Base-by-base conservation (phyloP, 2,797 vertebrate genomes). In the Alfaro cultratus region DNA sequence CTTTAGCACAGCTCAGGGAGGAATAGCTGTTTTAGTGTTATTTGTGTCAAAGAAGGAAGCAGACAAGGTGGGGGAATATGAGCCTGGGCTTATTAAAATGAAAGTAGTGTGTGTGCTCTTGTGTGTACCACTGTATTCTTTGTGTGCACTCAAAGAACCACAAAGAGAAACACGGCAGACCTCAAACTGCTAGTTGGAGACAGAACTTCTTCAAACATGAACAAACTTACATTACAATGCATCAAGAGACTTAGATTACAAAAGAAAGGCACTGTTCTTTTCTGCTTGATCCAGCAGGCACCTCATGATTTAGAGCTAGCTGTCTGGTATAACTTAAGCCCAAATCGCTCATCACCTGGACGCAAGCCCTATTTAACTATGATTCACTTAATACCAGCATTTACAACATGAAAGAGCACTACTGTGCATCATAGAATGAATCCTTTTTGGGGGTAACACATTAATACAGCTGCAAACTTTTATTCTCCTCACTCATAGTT, bases 391-490 rank as follows among this genome's bases (percentile, higher is more conserved):
- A 88, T 86, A 1, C 84, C 47, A 64, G 79, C 57, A 75, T 84
- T 86, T 79, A 62, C 57, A 82, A 76, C 88, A 89, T 85, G 57
- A 91, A 89, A 87, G 86, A 76, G 55, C 1, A 12, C 73, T 74
- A 79, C 46, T 77, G 73, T 16, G 78, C 68, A 74, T 86, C 76
- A 49, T 57, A 72, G 53, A 74, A 71, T 31, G 75, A 85, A 85
- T 47, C 68, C 53, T 67, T 76, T 60, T n/a, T 41, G 34, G 51
- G 57, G 75, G 79, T 64, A 68, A 74, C 21, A 76, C n/a, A 67
- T 36, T 23, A 18, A 16, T 51, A 73, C 82, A 85, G 83, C 77
- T 81, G 80, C 76, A 64, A 60, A 82, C 45, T 21, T 64, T 73
- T 80, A 4, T 74, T 46, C 36, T 47, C 3, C 34, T 7, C 29